Conservation (phyloP, 2,797 vertebrate genomes). For the Numenius phaeopus region DNA sequence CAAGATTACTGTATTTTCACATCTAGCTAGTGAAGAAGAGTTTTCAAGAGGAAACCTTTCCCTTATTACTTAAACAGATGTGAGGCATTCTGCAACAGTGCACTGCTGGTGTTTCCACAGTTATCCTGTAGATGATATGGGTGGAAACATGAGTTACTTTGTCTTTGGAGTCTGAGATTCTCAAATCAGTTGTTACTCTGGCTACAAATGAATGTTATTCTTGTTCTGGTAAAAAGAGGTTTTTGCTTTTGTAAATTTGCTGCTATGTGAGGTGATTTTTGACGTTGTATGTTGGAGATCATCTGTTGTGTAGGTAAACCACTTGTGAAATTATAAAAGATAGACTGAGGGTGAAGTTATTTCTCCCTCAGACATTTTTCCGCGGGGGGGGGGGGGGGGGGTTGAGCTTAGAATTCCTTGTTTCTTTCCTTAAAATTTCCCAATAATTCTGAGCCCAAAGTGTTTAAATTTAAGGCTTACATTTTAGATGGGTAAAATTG, state of each 20-base stretch:
- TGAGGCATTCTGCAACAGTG: background rate
- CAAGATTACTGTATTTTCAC: background rate
- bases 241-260: background rate
- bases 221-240: background rate
- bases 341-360: background rate
- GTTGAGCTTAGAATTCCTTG: background rate
- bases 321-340: background rate
- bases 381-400: fast-evolving
- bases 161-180: background rate
- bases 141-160: background rate
- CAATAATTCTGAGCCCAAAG: background rate
- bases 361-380: background rate
- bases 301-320: background rate
- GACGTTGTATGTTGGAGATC: fast-evolving
- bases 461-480: background rate
- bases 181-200: background rate
- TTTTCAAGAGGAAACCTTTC: background rate
- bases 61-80: background rate
- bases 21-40: background rate
- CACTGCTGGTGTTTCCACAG: background rate
- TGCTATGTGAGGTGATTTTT: background rate
- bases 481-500: background rate
- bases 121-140: background rate
- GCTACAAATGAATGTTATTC: background rate
- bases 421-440: background rate